Base-by-base conservation (phyloP, 2,113 vertebrate species). In the Prochilodus magdalenae region DNA sequence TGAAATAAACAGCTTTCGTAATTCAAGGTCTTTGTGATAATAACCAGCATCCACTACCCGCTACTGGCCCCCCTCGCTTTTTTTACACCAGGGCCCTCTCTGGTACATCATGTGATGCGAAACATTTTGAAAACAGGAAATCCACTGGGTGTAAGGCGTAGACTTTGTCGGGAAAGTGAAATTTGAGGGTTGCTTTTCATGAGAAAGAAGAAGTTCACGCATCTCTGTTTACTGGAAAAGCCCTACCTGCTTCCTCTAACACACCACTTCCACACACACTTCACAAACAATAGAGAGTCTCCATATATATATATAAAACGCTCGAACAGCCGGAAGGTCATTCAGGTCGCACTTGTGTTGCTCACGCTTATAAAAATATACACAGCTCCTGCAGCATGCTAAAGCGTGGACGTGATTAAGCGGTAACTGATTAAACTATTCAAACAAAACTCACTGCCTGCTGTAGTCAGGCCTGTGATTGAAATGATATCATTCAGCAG, bases 161-260 rank as follows among this genome's bases (percentile, higher is more conserved):
- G 62, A 20, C 62, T 44, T 14, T 81, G 77, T 83, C 74, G 11
- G 77, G 85, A 88, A 87, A 88, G 82, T 84, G 85, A 88, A 85
- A 88, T 73, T 76, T 79, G 70, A 80, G 76, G 80, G 82, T 86
- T 87, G 73, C 75, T 27, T 5, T 86, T 89, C 4, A 76, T 62
- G 82, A 81, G 82, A 89, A 89, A 81, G 85, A 78, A 87, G 88
- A 88, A 88, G 85, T 89, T 30, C 7, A 36, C 24, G 3, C 49
- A 20, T 29, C 77, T 33, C 51, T 60, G 11, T 60, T 88, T 88
- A 84, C 85, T 75, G 85, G 87, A 88, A 87, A 86, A 74, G 82
- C 49, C 72, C 63, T 40, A 53, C 49, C 62, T 36, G 40, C 59
- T 82, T 86, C 87, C 82, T 72, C 81, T 79, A 65, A 82, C 13